These are phyloP conservation scores for Cydia splendana DNA, from an alignment of 1,140 invertebrate species.

Conservation along the genomic window DNA sequence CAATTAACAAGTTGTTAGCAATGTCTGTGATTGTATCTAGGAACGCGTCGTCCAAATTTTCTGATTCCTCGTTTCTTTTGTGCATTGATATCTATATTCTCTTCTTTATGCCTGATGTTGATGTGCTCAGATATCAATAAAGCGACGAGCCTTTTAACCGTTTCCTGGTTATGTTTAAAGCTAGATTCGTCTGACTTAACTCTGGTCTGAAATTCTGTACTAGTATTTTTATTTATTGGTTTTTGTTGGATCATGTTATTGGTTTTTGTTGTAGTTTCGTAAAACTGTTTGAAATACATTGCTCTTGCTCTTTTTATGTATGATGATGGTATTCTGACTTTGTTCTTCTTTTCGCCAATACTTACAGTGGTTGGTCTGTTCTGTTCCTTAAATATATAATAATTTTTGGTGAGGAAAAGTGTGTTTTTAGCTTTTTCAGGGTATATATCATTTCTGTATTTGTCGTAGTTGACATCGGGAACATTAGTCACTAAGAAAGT, in stretches of 20 bases:
- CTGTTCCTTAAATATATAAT: slow-evolving; percentile 26
- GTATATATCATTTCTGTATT: slow-evolving; percentile 34
- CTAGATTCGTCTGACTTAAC: not conserved
- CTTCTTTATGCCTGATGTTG: slow-evolving; percentile 1
- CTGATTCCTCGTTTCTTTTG: slow-evolving; percentile 1
- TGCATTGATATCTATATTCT: not conserved
- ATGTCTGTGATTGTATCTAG: not conserved
- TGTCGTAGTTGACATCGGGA: slow-evolving; percentile 49
- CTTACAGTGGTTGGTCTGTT: slow-evolving; percentile 39
- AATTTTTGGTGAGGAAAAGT: slow-evolving; percentile 45
- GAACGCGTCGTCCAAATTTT: not conserved
- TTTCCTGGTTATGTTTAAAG: not conserved
- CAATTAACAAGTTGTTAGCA: not conserved
- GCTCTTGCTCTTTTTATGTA: slow-evolving; percentile 60
- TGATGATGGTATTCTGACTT: slow-evolving; percentile 44
- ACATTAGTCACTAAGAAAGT: slow-evolving; percentile 60
- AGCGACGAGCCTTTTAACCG: not conserved
- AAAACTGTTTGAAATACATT: slow-evolving; percentile 59
- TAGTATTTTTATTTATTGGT: not conserved
- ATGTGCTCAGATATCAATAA: not conserved
- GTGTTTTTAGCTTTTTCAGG: slow-evolving; percentile 35
- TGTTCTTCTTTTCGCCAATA: slow-evolving; percentile 46
- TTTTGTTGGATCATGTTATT: slow-evolving; percentile 22
- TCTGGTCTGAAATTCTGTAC: not conserved
- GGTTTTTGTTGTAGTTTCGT: slow-evolving; percentile 40